phyloP scores from a whole-genome alignment of 2,888 invertebrate genomes.

The Cotesia congregata region DNA sequence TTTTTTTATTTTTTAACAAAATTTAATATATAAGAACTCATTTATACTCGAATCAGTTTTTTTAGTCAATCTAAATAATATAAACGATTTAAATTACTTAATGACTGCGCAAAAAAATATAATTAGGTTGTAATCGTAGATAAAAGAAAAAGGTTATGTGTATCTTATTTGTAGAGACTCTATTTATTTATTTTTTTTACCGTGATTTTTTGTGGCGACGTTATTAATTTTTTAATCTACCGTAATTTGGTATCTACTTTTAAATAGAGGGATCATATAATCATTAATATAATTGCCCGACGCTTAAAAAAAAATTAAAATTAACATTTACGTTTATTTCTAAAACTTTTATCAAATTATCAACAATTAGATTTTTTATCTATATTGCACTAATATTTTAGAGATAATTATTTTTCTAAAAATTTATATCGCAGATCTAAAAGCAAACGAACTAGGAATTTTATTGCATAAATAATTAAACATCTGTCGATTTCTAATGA shows the following conservation, averaged over 20 bases:
- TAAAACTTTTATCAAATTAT: conserved; percentile 16
- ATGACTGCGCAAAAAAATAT: background rate
- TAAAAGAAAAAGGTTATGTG: background rate
- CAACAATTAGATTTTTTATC: background rate
- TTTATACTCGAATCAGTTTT: background rate
- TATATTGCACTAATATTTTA: too few relatives aligned
- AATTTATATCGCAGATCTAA: too few relatives aligned
- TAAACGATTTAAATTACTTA: background rate
- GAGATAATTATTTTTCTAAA: too few relatives aligned
- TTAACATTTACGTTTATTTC: background rate
- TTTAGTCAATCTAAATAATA: background rate
- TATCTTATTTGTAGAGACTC: background rate
- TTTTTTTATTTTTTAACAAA: too few relatives aligned
- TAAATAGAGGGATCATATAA: background rate
- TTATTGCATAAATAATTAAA: conserved; percentile 17
- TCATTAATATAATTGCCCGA: background rate
- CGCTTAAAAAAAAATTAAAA: background rate
- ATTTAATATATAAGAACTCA: too few relatives aligned
- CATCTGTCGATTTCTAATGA: background rate
- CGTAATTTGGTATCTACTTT: background rate
- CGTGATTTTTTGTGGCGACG: background rate
- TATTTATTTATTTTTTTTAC: background rate
- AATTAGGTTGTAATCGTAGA: background rate
- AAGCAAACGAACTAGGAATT: too few relatives aligned
- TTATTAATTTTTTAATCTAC: background rate